Evolutionary conservation across 53 echinoderm and acorn worm genomes (phyloP).

Genomic region (Holothuria scabra): DNA sequence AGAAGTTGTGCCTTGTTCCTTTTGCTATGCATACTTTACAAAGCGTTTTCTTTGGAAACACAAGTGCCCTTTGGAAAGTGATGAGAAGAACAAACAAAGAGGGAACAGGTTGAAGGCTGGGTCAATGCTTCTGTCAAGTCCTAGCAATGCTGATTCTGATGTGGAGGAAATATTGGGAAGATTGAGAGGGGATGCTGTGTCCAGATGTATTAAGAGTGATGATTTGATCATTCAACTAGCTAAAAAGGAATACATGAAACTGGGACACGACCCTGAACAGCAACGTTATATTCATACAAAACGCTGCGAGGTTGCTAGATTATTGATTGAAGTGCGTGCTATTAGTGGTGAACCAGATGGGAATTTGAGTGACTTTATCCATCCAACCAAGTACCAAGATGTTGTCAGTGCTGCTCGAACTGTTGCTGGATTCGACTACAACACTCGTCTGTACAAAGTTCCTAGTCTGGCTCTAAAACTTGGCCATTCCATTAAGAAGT

Average conservation of each 20-base stretch:
- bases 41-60: too few species aligned
- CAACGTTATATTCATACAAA: conserved; percentile 57
- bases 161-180: too few species aligned
- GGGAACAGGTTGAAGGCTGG: too few species aligned
- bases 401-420: conserved; percentile 61
- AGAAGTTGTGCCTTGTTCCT: too few species aligned
- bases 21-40: too few species aligned
- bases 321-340: conserved; percentile 59
- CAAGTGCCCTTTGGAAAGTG: too few species aligned
- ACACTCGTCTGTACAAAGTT: conserved; percentile 29
- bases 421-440: conserved; percentile 68
- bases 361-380: conserved; percentile 61
- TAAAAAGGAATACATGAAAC: conserved; percentile 64
- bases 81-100: too few species aligned
- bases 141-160: too few species aligned
- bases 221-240: conserved; percentile 62
- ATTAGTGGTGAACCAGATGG: conserved; percentile 38
- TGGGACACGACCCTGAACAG: conserved; percentile 69
- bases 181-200: too few species aligned
- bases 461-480: too few species aligned
- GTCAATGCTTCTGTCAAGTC: too few species aligned
- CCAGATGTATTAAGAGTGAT: conserved; percentile 50
- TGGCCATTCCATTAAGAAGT: too few species aligned
- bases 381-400: conserved; percentile 57
- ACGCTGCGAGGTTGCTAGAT: conserved; percentile 65